Evolutionary conservation across 2,888 invertebrate genomes (phyloP), one percentile per base, ranked within the genome.

Genomic region (Tenthredo notha): DNA sequence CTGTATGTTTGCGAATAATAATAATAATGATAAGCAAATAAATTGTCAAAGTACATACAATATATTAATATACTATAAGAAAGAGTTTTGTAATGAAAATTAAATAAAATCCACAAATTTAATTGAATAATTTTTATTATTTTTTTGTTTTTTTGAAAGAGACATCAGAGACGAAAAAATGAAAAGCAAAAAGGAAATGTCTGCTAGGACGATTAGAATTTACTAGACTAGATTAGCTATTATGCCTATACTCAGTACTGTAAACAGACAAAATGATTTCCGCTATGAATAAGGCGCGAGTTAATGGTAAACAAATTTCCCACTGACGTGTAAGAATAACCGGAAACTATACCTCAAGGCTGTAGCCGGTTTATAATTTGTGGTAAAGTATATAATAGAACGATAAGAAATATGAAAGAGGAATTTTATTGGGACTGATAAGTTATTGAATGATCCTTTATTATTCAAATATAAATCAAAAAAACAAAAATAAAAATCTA

Each of bases 321-420:
- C 10, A 58, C n/a, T n/a, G 58, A n/a, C n/a, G 21, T 58, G 58
- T 58, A 61, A 25, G 61, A 61, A 61, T 61, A 61, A 61, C 61
- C 61, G 61, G 10, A 25, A 25, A 61, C 61, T 61, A 9, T 25
- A 25, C 25, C 25, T 10, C 61, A 25, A 61, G 21, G 21, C 61
- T 61, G 61, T 61, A 25, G 61, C 47, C 47, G 12, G 21, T 61
- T 21, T 12, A 61, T 12, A n/a, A n/a, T 61, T 61, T 61, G 21
- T 25, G 61, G 61, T 25, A 61, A 61, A 61, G 25, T 61, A n/a
- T n/a, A n/a, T n/a, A n/a, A 61, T 61, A 25, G 21, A n/a, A 25
- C 61, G 25, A 25, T 25, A 25, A 61, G 61, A 61, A 61, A 25
- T 12, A 47, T 12, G 7, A 54, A n/a, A 54, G 54, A 7, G 7